Conservation (phyloP, 2,113 vertebrate genomes). For the Ceyx cyanopectus region DNA sequence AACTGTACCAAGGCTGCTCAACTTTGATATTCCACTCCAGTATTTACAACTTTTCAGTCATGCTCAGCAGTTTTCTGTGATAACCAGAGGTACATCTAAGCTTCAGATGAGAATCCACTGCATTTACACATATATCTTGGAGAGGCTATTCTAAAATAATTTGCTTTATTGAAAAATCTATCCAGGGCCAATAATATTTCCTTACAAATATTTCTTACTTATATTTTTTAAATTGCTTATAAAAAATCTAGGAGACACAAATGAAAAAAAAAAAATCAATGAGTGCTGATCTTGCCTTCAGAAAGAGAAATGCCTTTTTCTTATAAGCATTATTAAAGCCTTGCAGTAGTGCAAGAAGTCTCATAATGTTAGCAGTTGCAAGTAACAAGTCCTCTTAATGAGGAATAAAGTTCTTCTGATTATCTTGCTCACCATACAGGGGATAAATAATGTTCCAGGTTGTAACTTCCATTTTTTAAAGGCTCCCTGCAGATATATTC, state of each 20-base stretch:
- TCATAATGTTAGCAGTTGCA: background rate
- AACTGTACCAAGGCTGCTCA: background rate
- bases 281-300: background rate
- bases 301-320: background rate
- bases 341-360: background rate
- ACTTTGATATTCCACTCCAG: background rate
- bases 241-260: background rate
- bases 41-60: background rate
- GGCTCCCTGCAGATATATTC: background rate
- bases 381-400: background rate
- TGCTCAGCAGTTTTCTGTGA: background rate
- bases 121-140: background rate
- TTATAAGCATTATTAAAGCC: background rate
- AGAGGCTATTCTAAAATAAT: background rate
- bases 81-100: background rate
- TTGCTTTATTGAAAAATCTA: background rate
- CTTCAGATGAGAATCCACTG: background rate
- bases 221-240: background rate
- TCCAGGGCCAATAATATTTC: background rate
- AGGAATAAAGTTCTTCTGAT: background rate
- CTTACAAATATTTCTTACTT: background rate
- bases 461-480: slow-evolving; percentile 1
- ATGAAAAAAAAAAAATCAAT: background rate
- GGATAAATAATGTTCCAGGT: background rate
- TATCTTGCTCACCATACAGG: background rate